Base-by-base conservation (phyloP, 2,113 vertebrate genomes). In the Petrocephalus zakoni region DNA sequence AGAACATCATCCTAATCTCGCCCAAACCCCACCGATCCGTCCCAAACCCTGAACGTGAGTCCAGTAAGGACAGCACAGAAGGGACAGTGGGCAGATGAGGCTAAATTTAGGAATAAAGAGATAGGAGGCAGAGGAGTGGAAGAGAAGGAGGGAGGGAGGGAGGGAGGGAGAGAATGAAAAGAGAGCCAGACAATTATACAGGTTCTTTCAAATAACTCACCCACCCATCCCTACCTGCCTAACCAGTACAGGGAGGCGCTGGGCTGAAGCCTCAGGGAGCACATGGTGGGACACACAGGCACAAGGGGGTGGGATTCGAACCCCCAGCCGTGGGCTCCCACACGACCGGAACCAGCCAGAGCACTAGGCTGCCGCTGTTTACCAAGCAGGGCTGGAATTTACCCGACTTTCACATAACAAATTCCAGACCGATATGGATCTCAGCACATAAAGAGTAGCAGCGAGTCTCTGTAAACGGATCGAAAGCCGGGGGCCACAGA, bases 331-430 rank as follows among this genome's bases (percentile, higher is more conserved):
- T 37, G 4, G 11, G 34, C 29, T 72, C 34, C 17, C 15, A 19
- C 29, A 1, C 11, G 5, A 0, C 1, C 8, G 0, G 22, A 46
- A 22, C 22, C 17, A 6, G 22, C 22, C 81, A 1, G 19, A 47
- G 19, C 81, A 46, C 81, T 42, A 47, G 46, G 46, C 81, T 83
- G 46, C 72, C 8, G 19, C 19, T 49, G 19, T 83, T 83, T 49
- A 83, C 81, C 46, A 49, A 83, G 42, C 46, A 5, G 1, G 1
- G 37, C 21, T 83, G 81, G 81, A 46, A 83, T 49, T 83, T 83
- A 83, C 81, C 81, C 19, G 81, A 83, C 81, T 49, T 83, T 83
- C 37, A 47, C 21, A 83, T 49, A 83, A 83, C 81, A 83, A 83
- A 83, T 83, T 83, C 8, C 46, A 83, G 9, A 37, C 42, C 9